These are phyloP conservation scores for Adineta ricciae DNA, from an alignment of 2,888 invertebrate species.

Conservation along the genomic window DNA sequence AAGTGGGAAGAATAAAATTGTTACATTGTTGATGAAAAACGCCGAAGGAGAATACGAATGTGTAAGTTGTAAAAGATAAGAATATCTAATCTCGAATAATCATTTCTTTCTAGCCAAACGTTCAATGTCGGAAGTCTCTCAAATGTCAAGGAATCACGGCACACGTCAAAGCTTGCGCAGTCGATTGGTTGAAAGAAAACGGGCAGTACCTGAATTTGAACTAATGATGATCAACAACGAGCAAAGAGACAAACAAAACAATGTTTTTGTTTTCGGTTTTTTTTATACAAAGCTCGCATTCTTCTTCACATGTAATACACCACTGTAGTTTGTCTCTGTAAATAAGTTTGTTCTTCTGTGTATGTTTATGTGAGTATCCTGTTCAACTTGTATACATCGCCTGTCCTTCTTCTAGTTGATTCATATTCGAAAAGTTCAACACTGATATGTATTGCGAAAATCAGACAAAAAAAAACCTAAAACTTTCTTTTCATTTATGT, in stretches of 20 bases:
- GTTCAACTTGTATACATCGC: background rate
- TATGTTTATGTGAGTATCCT: background rate
- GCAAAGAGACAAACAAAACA: background rate
- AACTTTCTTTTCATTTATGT: background rate
- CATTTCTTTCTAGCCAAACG: background rate
- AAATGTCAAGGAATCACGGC: constrained; percentile 21
- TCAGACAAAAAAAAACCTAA: background rate
- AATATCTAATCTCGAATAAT: too few relatives aligned
- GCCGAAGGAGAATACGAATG: constrained; percentile 17
- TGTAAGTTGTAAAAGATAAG: background rate
- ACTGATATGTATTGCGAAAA: background rate
- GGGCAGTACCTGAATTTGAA: background rate
- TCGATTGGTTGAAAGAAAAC: constrained; percentile 18
- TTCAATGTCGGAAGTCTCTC: constrained; percentile 19
- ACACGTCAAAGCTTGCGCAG: constrained; percentile 7
- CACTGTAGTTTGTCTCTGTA: constrained; percentile 7
- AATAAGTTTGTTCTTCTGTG: background rate
- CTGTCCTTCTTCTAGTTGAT: background rate
- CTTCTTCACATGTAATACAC: background rate
- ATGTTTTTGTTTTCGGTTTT: background rate
- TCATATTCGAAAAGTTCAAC: background rate
- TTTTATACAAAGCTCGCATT: background rate
- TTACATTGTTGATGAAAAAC: constrained; percentile 16
- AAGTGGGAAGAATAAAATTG: constrained; percentile 20
- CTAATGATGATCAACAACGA: background rate